Percentiles rank a stretch among this genome's conserved stretches.
Evolutionary conservation across 2,113 vertebrate species (phyloP).

Genomic region (Anarrhichthys ocellatus): DNA sequence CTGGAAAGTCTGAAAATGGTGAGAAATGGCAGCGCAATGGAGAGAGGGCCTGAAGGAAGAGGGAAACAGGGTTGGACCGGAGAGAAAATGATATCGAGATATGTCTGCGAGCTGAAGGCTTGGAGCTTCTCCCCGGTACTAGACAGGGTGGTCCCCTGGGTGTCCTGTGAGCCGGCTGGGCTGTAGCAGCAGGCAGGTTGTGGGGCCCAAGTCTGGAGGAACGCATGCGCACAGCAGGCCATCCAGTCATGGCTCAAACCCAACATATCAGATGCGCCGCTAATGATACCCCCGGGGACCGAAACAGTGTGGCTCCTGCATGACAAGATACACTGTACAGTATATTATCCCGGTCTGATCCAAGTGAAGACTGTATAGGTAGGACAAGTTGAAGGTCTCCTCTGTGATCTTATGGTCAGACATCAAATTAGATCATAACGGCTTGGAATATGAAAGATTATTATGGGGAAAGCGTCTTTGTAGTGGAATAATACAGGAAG

Average conservation of each 20-base stretch:
- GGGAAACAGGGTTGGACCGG: constrained; percentile 3
- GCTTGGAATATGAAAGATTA: constrained; percentile 10
- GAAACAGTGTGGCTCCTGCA: constrained; percentile 58
- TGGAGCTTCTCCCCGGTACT: constrained; percentile 36
- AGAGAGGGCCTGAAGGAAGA: constrained; percentile 34
- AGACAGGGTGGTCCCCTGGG: constrained; percentile 65
- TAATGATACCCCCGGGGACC: constrained; percentile 79
- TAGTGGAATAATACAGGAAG: neutral
- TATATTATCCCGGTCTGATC: constrained; percentile 43
- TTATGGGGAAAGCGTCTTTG: neutral
- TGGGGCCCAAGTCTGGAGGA: constrained; percentile 46
- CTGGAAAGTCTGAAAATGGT: constrained; percentile 64
- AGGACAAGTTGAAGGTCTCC: constrained; percentile 25
- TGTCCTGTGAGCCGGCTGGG: constrained; percentile 44
- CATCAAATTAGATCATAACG: constrained; percentile 25
- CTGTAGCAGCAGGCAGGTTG: constrained; percentile 50
- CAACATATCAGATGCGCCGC: constrained; percentile 55
- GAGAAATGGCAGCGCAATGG: constrained; percentile 50
- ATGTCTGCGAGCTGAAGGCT: constrained; percentile 50
- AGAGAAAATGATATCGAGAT: constrained; percentile 46
- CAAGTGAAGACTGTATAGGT: constrained; percentile 13
- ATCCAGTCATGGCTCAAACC: constrained; percentile 58
- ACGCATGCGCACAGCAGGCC: constrained; percentile 53
- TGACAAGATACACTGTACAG: constrained; percentile 42
- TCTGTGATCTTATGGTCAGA: constrained; percentile 14